Evolutionary conservation across 1,140 invertebrate genomes (phyloP).

Genomic region (Lutraria rhynchaena): DNA sequence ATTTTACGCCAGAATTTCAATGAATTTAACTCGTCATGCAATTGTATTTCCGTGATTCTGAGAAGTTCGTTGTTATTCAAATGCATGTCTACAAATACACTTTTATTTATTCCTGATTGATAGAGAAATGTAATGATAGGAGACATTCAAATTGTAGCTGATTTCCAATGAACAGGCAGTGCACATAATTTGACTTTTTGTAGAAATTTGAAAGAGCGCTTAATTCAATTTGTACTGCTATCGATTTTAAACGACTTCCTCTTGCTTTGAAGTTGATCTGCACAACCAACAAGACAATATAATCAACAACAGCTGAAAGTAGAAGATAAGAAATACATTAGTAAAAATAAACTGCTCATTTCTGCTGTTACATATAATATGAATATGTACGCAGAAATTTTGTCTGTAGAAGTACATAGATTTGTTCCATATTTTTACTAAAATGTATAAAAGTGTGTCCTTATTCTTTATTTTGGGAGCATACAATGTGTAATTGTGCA

Average conservation of each 20-base stretch:
- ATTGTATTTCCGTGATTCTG: too few relatives aligned
- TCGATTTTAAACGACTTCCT: background rate
- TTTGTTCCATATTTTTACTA: background rate
- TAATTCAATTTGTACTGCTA: too few relatives aligned
- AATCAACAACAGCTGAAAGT: conserved; percentile 19
- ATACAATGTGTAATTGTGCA: background rate
- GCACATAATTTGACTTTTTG: too few relatives aligned
- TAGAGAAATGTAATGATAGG: too few relatives aligned
- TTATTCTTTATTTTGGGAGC: background rate
- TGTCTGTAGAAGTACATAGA: background rate
- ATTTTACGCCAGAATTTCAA: too few relatives aligned
- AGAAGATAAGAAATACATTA: background rate
- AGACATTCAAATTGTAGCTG: too few relatives aligned
- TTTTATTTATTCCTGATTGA: too few relatives aligned
- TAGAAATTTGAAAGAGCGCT: too few relatives aligned
- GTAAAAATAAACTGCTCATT: background rate
- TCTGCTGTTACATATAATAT: background rate
- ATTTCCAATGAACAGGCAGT: too few relatives aligned
- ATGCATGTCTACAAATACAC: too few relatives aligned
- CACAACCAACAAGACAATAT: conserved; percentile 18
- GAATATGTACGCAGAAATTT: background rate
- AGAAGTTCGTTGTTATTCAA: too few relatives aligned
- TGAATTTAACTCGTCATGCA: too few relatives aligned
- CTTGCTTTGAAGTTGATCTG: background rate
- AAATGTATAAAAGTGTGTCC: background rate